phyloP scores from a whole-genome alignment of 2,888 invertebrate genomes.

The Volucella zonaria region DNA sequence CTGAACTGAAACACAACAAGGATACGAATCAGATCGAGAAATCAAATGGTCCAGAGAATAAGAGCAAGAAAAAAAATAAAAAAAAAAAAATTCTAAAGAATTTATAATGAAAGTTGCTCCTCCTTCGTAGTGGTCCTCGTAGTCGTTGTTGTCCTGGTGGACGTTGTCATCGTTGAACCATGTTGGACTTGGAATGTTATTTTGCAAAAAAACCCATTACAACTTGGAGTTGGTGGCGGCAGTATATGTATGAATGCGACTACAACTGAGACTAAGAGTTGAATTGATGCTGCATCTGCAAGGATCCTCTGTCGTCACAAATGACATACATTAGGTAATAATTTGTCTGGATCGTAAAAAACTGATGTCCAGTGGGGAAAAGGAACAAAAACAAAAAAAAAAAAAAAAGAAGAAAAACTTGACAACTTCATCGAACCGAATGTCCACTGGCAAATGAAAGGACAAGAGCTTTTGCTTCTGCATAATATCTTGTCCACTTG shows the following conservation, averaged over 20 bases:
- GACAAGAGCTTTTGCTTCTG: too few species aligned
- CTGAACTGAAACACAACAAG: conserved; percentile 51
- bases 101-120: conserved; percentile 70
- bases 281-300: not conserved
- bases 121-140: conserved; percentile 22
- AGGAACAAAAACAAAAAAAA: not conserved
- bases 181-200: conserved; percentile 26
- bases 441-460: conserved; percentile 19
- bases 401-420: conserved; percentile 9
- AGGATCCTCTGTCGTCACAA: conserved; percentile 55
- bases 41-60: conserved; percentile 69
- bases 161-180: not conserved
- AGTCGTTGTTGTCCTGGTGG: conserved; percentile 5
- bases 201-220: conserved; percentile 33
- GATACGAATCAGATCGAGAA: conserved; percentile 71
- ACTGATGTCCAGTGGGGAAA: conserved; percentile 43
- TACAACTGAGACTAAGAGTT: too few species aligned
- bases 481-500: too few species aligned
- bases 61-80: conserved; percentile 21
- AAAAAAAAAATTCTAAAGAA: conserved; percentile 43
- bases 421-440: conserved; percentile 46
- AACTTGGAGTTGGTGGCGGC: conserved; percentile 5
- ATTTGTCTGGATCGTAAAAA: conserved; percentile 69
- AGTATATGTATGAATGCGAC: not conserved
- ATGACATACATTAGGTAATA: conserved; percentile 65